Evolutionary conservation across 2,113 vertebrate genomes (phyloP).

Genomic region (Sebastes fasciatus): DNA sequence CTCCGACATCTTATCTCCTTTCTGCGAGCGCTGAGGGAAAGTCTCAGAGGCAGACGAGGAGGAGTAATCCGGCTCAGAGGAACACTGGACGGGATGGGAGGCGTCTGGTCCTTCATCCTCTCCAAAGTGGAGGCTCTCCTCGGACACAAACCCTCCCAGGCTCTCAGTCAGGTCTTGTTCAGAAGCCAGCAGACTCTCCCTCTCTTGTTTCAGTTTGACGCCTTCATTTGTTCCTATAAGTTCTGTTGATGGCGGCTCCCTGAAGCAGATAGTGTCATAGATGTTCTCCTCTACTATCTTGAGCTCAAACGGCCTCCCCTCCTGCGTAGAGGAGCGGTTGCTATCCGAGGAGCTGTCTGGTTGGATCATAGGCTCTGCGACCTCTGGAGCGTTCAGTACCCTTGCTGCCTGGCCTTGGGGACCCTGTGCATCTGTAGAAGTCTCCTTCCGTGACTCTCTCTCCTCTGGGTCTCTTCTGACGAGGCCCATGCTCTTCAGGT

Average conservation of each 20-base stretch:
- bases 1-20: constrained; percentile 90
- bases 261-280: constrained; percentile 92
- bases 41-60: constrained; percentile 86
- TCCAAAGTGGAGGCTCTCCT: constrained; percentile 90
- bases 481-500: constrained; percentile 94
- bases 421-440: constrained; percentile 4
- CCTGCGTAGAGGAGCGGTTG: constrained; percentile 71
- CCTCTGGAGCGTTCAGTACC: constrained; percentile 4
- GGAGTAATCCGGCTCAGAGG: constrained; percentile 81
- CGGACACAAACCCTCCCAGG: constrained; percentile 85
- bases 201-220: constrained; percentile 66
- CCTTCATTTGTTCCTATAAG: constrained; percentile 50
- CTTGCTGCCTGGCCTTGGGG: constrained; percentile 18
- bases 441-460: constrained; percentile 53
- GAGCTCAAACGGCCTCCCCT: constrained; percentile 80
- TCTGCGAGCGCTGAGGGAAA: constrained; percentile 78
- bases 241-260: constrained; percentile 79
- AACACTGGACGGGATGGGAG: constrained; percentile 44
- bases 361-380: constrained; percentile 52
- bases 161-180: constrained; percentile 86
- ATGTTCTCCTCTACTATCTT: constrained; percentile 91
- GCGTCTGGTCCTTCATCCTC: constrained; percentile 83
- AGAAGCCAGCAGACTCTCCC: constrained; percentile 79
- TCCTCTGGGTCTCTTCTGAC: constrained; percentile 85
- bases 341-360: constrained; percentile 70